These are phyloP conservation scores for Salvelinus namaycush DNA, from an alignment of 2,113 vertebrate genomes.

Conservation along the genomic window DNA sequence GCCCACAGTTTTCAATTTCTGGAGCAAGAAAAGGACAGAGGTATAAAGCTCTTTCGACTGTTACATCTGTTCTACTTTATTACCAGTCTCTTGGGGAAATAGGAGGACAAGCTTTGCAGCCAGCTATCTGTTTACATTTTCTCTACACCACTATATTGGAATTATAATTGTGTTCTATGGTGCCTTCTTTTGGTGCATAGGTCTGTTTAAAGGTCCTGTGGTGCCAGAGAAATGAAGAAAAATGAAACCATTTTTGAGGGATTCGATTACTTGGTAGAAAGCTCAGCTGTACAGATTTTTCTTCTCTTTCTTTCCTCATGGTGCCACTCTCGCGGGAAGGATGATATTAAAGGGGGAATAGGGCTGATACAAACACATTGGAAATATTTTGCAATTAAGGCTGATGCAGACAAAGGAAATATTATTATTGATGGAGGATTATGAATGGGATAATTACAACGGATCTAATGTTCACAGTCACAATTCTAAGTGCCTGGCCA, in stretches of 20 bases:
- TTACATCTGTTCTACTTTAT: constrained; percentile 81
- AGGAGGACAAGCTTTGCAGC: constrained; percentile 57
- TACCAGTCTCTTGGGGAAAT: constrained; percentile 71
- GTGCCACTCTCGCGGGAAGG: constrained; percentile 71
- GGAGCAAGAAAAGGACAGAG: constrained; percentile 61
- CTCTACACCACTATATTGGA: constrained; percentile 73
- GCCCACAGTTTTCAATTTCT: constrained; percentile 69
- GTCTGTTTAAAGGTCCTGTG: constrained; percentile 78
- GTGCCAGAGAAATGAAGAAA: constrained; percentile 80
- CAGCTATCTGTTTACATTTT: constrained; percentile 75
- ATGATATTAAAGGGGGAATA: constrained; percentile 71
- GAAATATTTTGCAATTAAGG: constrained; percentile 74
- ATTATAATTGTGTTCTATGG: constrained; percentile 78
- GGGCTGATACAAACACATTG: constrained; percentile 54
- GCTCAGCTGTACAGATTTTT: constrained; percentile 69
- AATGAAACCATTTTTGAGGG: constrained; percentile 78
- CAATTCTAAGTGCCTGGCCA: constrained; percentile 52
- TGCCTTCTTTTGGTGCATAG: constrained; percentile 69
- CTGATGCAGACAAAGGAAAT: constrained; percentile 60
- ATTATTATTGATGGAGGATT: constrained; percentile 61
- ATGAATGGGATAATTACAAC: constrained; percentile 72
- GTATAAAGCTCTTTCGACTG: constrained; percentile 68
- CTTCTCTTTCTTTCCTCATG: constrained; percentile 41
- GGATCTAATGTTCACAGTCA: constrained; percentile 53
- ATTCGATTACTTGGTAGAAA: constrained; percentile 80